A percentile compares a stretch with the other conserved stretches of the same genome.
Conservation (phyloP, 2,888 invertebrate genomes). For the Eubasilissa splendida region DNA sequence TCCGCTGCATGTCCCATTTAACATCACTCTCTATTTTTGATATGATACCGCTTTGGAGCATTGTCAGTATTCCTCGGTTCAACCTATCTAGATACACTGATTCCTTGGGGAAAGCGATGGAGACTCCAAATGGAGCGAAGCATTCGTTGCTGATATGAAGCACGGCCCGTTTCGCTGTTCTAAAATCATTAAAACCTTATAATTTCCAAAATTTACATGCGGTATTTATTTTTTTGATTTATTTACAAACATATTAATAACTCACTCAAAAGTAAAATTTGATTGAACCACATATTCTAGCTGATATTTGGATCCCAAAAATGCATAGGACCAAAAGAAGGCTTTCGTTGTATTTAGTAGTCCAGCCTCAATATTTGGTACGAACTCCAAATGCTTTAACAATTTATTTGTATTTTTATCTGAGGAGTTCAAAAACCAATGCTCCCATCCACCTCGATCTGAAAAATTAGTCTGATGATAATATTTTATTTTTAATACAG, state of each 20-base stretch:
- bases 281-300: constrained; percentile 82
- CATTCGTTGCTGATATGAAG: constrained; percentile 84
- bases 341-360: constrained; percentile 82
- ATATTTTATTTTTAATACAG: neutral
- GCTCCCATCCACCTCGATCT: constrained; percentile 85
- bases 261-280: constrained; percentile 78
- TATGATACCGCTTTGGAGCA: constrained; percentile 79
- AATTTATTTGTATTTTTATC: constrained; percentile 76
- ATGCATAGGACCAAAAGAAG: constrained; percentile 86
- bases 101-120: constrained; percentile 76
- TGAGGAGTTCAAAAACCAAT: constrained; percentile 81
- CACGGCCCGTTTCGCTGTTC: constrained; percentile 74
- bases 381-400: constrained; percentile 78
- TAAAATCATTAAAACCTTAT: constrained; percentile 57
- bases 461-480: constrained; percentile 46
- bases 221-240: neutral
- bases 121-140: constrained; percentile 81
- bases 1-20: constrained; percentile 81
- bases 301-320: constrained; percentile 81
- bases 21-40: constrained; percentile 80
- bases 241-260: constrained; percentile 28
- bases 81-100: constrained; percentile 77
- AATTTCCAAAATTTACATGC: neutral
- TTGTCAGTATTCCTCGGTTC: constrained; percentile 74
- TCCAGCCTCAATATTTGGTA: constrained; percentile 78